phyloP scores from a whole-genome alignment of 2,888 invertebrate species.

The Caenorhabditis parvicauda region DNA sequence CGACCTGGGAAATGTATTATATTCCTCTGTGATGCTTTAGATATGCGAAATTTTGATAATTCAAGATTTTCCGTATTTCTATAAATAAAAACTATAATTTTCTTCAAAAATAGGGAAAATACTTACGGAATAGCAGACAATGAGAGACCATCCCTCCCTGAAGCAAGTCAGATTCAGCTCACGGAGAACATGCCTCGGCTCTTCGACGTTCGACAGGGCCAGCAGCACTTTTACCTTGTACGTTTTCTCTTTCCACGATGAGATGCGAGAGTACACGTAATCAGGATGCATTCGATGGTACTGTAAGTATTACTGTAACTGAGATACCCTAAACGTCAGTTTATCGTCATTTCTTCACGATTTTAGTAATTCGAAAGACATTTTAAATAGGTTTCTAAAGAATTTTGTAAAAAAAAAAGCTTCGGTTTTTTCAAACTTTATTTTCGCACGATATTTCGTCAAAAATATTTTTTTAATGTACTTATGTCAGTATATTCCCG shows the following conservation, averaged over 20 bases:
- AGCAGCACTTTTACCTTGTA: slow-evolving; percentile 50
- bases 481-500: too few relatives aligned
- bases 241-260: slow-evolving; percentile 37
- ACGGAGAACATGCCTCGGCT: slow-evolving; percentile 49
- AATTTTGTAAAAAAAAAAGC: neutral
- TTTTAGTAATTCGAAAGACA: too few relatives aligned
- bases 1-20: slow-evolving; percentile 32
- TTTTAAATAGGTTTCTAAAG: neutral
- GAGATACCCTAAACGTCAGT: neutral
- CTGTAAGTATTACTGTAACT: too few relatives aligned
- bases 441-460: too few relatives aligned
- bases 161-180: slow-evolving; percentile 59
- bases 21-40: slow-evolving; percentile 4
- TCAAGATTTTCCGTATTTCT: neutral
- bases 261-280: slow-evolving; percentile 55
- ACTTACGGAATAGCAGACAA: slow-evolving; percentile 53
- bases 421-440: neutral
- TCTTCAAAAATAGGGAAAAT: neutral
- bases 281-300: slow-evolving; percentile 57
- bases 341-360: too few relatives aligned
- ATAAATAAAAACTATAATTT: neutral
- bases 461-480: too few relatives aligned
- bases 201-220: slow-evolving; percentile 52
- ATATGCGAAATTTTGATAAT: neutral
- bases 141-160: slow-evolving; percentile 52